Evolutionary conservation across 2,797 vertebrate genomes (phyloP).

Genomic region (Esox masquinongy): DNA sequence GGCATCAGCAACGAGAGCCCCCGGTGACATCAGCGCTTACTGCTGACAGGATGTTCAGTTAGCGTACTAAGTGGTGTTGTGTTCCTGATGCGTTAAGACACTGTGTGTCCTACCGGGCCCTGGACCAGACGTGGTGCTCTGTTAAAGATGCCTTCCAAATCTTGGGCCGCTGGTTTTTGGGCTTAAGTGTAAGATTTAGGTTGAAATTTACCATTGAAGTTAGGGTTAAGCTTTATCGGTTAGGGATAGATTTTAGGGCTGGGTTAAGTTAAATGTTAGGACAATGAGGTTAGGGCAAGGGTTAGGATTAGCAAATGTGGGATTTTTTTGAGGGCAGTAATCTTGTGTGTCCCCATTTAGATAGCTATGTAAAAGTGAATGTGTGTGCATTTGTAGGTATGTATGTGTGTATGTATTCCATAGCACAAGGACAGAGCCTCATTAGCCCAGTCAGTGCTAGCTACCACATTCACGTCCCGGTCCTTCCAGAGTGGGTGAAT

Average conservation of each 20-base stretch:
- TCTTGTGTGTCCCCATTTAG: no score
- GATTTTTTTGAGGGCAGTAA: no score
- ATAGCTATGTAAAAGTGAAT: background rate
- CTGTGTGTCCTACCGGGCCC: background rate
- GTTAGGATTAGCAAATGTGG: no score
- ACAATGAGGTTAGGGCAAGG: no score
- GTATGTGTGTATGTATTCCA: background rate
- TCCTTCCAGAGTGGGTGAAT: background rate
- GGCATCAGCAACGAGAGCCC: background rate
- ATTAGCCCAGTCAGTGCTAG: background rate
- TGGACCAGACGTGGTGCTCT: background rate
- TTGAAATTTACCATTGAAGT: no score
- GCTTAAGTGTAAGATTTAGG: no score
- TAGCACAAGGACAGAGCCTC: background rate
- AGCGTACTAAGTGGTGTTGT: background rate
- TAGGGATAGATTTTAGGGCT: no score
- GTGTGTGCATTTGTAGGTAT: conserved; percentile 5
- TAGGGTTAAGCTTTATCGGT: no score
- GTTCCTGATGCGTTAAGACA: background rate
- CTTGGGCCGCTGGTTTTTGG: background rate
- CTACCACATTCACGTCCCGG: background rate
- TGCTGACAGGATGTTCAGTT: background rate
- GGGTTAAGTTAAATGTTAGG: no score
- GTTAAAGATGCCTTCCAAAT: background rate
- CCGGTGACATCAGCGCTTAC: background rate